Evolutionary conservation across 2,113 vertebrate species (phyloP), one percentile per base, ranked within the genome.

Genomic region (Corvus cornix): DNA sequence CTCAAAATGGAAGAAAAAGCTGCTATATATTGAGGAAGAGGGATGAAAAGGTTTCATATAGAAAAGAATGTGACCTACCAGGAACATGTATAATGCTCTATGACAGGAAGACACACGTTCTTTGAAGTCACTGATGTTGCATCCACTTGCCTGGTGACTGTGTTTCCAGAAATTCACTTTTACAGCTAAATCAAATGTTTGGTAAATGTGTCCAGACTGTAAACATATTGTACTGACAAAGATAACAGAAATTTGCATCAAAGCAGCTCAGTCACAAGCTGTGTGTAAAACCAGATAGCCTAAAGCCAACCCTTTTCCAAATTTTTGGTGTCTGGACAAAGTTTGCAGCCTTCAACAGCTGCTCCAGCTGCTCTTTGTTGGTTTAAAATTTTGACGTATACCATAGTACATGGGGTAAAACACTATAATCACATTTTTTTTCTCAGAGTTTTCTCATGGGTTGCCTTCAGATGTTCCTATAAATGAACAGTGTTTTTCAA

Each of bases 231-330:
- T 77, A 9, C 44, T 92, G 67, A 88, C 39, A 79, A 85, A 75
- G 67, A 85, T 46, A 95, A 82, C 49, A 35, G 30, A 93, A 90
- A 88, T 92, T 83, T 85, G 7, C 58, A 85, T 79, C 44, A 85
- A 90, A 90, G 56, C 58, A 72, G 13, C 39, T 84, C 52, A 72
- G 26, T 66, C 43, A 78, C 0, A 0, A 91, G 20, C 51, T 84
- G 20, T 58, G 23, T 41, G 17, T 55, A 77, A 94, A 80, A 59
- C 5, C 19, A 72, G 44, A 66, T 41, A 75, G 44, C 64, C 16
- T 53, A 84, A 94, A 84, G 4, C 15, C 28, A 73, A 49, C 2
- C 4, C 0, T 74, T 89, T 84, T 70, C 56, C 48, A 82, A 35
- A 60, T 39, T 79, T 72, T 73, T 88, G 7, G 16, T 72, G 73